Conservation (phyloP, 1,140 invertebrate genomes). For the Calosoma granatense region DNA sequence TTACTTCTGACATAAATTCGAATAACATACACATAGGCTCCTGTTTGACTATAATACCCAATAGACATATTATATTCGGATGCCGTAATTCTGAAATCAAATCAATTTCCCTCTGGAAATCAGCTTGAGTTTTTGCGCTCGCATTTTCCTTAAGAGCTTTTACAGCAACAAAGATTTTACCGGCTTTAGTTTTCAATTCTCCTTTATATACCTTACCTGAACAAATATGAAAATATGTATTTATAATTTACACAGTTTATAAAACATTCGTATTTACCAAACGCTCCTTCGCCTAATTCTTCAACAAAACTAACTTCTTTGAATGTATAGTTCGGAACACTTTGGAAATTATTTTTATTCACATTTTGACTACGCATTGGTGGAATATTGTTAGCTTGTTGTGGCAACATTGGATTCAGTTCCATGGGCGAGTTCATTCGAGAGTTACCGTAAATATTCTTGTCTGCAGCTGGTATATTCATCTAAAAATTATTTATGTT, state of each 20-base stretch:
- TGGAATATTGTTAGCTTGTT: constrained; percentile 38
- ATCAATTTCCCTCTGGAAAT: constrained; percentile 85
- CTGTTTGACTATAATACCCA: constrained; percentile 83
- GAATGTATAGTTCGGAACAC: constrained; percentile 61
- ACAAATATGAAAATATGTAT: constrained; percentile 9
- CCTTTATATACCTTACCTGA: constrained; percentile 85
- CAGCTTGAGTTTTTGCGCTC: constrained; percentile 79
- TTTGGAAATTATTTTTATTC: constrained; percentile 34
- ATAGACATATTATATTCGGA: constrained; percentile 90
- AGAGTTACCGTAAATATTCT: constrained; percentile 65
- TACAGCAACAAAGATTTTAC: constrained; percentile 75
- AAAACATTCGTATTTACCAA: too few relatives aligned
- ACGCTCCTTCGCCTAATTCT: constrained; percentile 92
- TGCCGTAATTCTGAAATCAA: constrained; percentile 88
- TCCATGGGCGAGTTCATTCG: constrained; percentile 61
- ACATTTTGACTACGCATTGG: constrained; percentile 18
- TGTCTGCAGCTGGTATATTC: constrained; percentile 56
- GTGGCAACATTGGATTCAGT: constrained; percentile 61
- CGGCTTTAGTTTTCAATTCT: constrained; percentile 59
- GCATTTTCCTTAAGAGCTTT: constrained; percentile 93
- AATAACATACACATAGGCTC: constrained; percentile 94
- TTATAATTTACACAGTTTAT: not conserved
- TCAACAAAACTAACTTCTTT: constrained; percentile 82
- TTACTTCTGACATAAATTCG: constrained; percentile 77
- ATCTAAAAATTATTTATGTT: constrained; percentile 35